A percentile compares a stretch with the other conserved stretches of the same genome.
Evolutionary conservation across 2,113 vertebrate genomes (phyloP).

Genomic region (Syngnathus floridae): DNA sequence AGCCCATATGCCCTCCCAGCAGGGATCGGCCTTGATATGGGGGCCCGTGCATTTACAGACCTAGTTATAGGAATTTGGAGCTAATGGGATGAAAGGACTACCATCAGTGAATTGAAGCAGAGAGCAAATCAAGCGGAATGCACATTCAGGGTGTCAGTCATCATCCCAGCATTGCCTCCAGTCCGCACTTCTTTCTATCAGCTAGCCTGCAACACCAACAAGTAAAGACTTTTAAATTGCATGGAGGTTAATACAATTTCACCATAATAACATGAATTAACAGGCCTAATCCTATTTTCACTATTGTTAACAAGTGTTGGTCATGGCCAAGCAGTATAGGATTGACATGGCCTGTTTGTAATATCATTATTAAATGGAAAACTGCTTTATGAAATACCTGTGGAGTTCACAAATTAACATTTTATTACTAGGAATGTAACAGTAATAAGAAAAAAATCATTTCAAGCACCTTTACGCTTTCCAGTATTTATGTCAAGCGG

Average conservation of each 20-base stretch:
- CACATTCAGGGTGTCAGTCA: conserved; percentile 54
- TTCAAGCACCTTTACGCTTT: too few relatives aligned
- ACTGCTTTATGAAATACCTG: neutral
- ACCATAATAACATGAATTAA: conserved; percentile 2
- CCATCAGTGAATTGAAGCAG: conserved; percentile 59
- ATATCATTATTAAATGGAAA: neutral
- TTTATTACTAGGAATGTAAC: neutral
- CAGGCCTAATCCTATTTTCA: conserved; percentile 1
- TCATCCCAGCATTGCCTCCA: conserved; percentile 15
- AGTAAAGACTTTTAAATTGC: neutral
- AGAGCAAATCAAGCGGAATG: conserved; percentile 62
- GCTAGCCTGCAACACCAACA: neutral
- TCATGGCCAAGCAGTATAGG: neutral
- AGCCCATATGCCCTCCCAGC: conserved; percentile 72
- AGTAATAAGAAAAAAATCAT: too few relatives aligned
- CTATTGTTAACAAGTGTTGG: neutral
- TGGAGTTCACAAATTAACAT: neutral
- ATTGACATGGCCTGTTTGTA: neutral
- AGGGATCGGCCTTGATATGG: conserved; percentile 54
- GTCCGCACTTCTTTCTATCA: conserved; percentile 3
- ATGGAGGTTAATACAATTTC: conserved; percentile 3
- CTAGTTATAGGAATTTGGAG: conserved; percentile 67
- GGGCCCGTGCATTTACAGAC: conserved; percentile 58
- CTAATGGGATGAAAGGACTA: conserved; percentile 64
- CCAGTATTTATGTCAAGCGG: too few relatives aligned